These are phyloP conservation scores for Coreoperca whiteheadi DNA, from an alignment of 2,113 vertebrate species.

Conservation along the genomic window DNA sequence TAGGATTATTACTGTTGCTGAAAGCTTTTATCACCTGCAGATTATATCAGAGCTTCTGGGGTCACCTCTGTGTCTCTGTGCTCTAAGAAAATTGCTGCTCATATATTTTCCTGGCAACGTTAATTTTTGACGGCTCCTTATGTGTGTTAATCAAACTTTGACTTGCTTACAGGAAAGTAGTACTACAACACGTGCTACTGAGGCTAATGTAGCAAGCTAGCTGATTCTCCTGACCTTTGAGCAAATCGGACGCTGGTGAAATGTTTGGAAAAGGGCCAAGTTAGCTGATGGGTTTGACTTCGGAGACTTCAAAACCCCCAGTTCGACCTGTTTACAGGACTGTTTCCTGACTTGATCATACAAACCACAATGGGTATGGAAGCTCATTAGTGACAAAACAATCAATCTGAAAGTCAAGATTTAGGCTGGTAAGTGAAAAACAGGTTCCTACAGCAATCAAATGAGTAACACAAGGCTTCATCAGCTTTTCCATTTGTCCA, in stretches of 20 bases:
- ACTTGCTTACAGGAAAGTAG: neutral
- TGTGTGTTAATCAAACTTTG: slow-evolving; percentile 23
- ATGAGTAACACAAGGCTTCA: neutral
- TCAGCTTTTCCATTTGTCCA: neutral
- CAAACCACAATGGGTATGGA: neutral
- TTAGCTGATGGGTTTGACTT: neutral
- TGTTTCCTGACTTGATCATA: neutral
- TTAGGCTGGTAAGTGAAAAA: neutral
- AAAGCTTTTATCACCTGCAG: neutral
- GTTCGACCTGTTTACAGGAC: neutral
- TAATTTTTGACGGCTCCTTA: slow-evolving; percentile 41
- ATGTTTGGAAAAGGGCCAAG: neutral
- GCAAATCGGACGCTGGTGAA: neutral
- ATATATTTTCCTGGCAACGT: slow-evolving; percentile 15
- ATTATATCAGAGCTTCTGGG: neutral
- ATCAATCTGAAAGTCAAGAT: neutral
- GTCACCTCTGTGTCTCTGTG: neutral
- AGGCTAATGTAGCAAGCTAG: neutral
- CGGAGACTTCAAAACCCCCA: too few species aligned
- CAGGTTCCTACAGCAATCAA: neutral
- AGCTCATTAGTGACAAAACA: neutral
- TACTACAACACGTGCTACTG: too few species aligned
- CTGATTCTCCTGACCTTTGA: slow-evolving; percentile 4
- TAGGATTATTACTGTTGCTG: too few species aligned
- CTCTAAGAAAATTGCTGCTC: neutral